Conservation (phyloP, 2,113 vertebrate genomes). For the Trinectes maculatus region DNA sequence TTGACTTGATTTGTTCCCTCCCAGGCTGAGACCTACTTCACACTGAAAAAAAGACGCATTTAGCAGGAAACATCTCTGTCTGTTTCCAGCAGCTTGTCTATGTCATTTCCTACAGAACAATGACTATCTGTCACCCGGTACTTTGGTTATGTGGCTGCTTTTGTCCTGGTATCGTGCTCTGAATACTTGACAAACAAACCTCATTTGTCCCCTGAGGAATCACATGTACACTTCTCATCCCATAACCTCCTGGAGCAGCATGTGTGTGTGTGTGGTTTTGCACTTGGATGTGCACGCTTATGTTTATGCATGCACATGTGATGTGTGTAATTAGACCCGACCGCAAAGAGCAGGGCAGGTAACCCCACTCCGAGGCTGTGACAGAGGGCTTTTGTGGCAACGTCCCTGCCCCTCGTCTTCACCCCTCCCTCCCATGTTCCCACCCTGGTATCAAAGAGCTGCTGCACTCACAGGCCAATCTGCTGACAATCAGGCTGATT, state of each 20-base stretch:
- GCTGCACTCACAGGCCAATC: constrained; percentile 45
- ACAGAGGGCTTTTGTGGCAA: constrained; percentile 81
- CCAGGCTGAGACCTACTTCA: constrained; percentile 17
- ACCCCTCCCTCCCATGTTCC: constrained; percentile 8
- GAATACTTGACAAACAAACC: constrained; percentile 63
- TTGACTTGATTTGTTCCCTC: constrained; percentile 11
- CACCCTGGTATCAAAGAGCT: constrained; percentile 62
- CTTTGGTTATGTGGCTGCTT: constrained; percentile 60
- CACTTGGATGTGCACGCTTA: constrained; percentile 36
- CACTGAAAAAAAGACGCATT: not conserved
- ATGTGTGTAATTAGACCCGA: constrained; percentile 73
- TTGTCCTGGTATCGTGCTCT: constrained; percentile 56
- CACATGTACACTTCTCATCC: constrained; percentile 18
- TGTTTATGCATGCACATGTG: constrained; percentile 49
- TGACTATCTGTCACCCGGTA: constrained; percentile 50
- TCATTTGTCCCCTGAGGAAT: constrained; percentile 50
- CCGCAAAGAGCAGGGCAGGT: constrained; percentile 67
- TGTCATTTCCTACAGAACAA: constrained; percentile 68
- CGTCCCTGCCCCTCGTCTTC: constrained; percentile 43
- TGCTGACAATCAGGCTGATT: constrained; percentile 72
- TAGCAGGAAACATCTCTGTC: constrained; percentile 56
- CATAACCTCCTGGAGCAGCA: constrained; percentile 18
- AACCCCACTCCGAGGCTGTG: constrained; percentile 66
- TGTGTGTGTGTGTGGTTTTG: constrained; percentile 22
- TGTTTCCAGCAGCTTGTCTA: constrained; percentile 29